Base-by-base conservation (phyloP, 2,113 vertebrate genomes). In the Halichoerus grypus region DNA sequence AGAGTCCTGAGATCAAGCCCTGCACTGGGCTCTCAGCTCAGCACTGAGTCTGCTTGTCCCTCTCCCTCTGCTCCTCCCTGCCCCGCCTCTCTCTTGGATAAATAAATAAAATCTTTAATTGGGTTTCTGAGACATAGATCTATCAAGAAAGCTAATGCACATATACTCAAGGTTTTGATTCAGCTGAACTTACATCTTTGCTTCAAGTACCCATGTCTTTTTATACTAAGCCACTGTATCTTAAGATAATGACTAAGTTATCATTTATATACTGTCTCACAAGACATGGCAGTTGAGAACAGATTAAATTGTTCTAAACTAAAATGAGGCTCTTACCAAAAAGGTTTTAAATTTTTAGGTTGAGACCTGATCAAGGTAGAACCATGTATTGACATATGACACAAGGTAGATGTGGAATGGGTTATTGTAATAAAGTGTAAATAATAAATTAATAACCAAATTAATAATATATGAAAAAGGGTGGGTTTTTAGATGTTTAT, bases 161-260 rank as follows among this genome's bases (percentile, higher is more conserved):
- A 26, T n/a, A 36, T n/a, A 21, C 36, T 63, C 46, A 36, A 31
- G 63, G 21, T 96, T 71, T 61, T 63, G 76, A 77, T 83, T 85
- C 42, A 39, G 8, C 15, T 33, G 16, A 36, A 33, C 12, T 90
- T 36, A 89, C 22, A 18, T 88, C 31, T 83, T 71, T 81, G 22
- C 55, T 67, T 89, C 55, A 94, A 16, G 22, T 57, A 39, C 15
- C 22, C 31, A 22, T 71, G 55, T 74, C 46, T 84, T 91, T 93
- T 93, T 86, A 69, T 42, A 26, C 46, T 85, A 51, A 84, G 82
- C 13, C 39, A 59, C 19, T 85, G 15, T 10, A 24, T 96, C 53
- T 89, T 91, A 89, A 93, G 94, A 82, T 63, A 76, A 67, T 91
- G 46, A 71, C 69, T 80, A 31, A 88, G 11, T 77, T 84, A n/a